A percentile compares a stretch with the other conserved stretches of the same genome.
Evolutionary conservation across 2,797 vertebrate genomes (phyloP).

Genomic region (Poeciliopsis turneri): DNA sequence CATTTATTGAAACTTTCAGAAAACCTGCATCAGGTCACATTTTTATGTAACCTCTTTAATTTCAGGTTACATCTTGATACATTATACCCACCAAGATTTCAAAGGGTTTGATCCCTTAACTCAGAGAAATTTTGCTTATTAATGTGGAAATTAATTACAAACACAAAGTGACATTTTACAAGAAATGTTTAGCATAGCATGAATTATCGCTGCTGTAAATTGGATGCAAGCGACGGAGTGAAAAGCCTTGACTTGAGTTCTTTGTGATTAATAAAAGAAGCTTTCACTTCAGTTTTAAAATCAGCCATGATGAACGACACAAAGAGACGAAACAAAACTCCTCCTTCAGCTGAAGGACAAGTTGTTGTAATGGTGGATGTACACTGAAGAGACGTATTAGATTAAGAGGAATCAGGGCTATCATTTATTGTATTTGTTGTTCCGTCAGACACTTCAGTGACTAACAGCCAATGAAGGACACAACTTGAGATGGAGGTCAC

Average conservation of each 20-base stretch:
- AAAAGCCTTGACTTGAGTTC: constrained; percentile 79
- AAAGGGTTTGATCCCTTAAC: constrained; percentile 78
- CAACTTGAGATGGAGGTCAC: constrained; percentile 61
- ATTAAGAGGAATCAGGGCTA: constrained; percentile 66
- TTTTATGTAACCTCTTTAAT: constrained; percentile 76
- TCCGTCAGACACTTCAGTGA: constrained; percentile 65
- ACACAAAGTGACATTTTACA: constrained; percentile 91
- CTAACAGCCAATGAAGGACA: constrained; percentile 62
- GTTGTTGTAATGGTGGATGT: constrained; percentile 63
- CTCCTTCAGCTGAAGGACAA: constrained; percentile 74
- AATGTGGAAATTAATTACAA: constrained; percentile 90
- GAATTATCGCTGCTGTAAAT: constrained; percentile 84
- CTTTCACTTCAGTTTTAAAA: constrained; percentile 77
- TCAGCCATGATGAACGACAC: constrained; percentile 75
- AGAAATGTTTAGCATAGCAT: constrained; percentile 88
- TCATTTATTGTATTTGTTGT: constrained; percentile 72
- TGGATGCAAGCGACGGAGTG: constrained; percentile 78
- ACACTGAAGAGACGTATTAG: constrained; percentile 59
- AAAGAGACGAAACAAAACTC: constrained; percentile 67
- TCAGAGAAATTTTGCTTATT: constrained; percentile 83
- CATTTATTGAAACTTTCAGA: not conserved
- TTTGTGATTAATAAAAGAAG: constrained; percentile 79
- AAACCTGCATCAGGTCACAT: constrained; percentile 45
- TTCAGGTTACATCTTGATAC: constrained; percentile 75
- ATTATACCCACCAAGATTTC: constrained; percentile 77